phyloP scores from a whole-genome alignment of 2,888 invertebrate genomes.

The Druceiella hillmani region DNA sequence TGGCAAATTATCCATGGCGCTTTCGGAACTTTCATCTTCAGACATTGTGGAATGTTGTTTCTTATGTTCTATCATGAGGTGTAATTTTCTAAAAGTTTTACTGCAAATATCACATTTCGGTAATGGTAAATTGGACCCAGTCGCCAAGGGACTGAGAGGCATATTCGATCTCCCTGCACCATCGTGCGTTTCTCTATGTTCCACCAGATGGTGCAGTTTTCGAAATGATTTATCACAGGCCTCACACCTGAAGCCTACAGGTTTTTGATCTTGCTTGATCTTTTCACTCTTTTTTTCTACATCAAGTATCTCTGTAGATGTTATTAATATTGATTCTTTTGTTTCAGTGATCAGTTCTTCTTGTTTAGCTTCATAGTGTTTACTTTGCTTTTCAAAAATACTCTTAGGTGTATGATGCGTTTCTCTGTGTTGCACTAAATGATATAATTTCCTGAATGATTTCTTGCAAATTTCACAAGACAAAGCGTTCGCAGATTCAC shows the following conservation, averaged over 20 bases:
- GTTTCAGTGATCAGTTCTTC: background rate
- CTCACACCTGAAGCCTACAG: conserved; percentile 46
- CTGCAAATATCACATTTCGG: conserved; percentile 44
- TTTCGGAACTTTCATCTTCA: conserved; percentile 40
- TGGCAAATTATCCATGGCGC: conserved; percentile 40
- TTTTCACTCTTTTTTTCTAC: background rate
- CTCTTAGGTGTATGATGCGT: conserved; percentile 39
- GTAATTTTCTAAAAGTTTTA: conserved; percentile 43
- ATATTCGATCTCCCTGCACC: conserved; percentile 39
- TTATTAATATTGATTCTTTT: background rate
- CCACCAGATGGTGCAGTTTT: conserved; percentile 47
- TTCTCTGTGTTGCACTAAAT: conserved; percentile 44
- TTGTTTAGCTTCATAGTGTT: conserved; percentile 8
- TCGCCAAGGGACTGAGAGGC: conserved; percentile 24
- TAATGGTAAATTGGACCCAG: conserved; percentile 26
- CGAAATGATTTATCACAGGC: conserved; percentile 49
- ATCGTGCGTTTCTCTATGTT: conserved; percentile 47
- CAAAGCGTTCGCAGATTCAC: conserved; percentile 28
- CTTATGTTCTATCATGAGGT: conserved; percentile 45
- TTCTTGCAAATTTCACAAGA: conserved; percentile 47
- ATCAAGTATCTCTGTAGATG: background rate
- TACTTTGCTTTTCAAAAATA: conserved; percentile 31
- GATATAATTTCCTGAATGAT: conserved; percentile 44
- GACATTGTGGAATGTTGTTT: conserved; percentile 42
- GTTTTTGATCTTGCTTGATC: conserved; percentile 28